Conservation (phyloP, 1,140 invertebrate genomes). For the Probaryconus sp. region DNA sequence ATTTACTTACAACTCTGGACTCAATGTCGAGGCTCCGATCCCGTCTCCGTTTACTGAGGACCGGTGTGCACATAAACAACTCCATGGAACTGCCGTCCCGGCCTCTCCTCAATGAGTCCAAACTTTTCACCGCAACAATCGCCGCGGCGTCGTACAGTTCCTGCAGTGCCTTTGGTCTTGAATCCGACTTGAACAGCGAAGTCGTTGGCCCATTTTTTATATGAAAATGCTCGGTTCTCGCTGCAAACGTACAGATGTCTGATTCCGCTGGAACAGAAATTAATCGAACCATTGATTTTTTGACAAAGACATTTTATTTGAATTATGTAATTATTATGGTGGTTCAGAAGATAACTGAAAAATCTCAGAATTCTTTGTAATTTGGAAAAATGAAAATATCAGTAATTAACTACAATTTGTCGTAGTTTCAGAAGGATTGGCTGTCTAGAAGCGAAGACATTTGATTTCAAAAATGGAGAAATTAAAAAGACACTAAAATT, state of each 20-base stretch:
- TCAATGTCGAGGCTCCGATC: conserved; percentile 90
- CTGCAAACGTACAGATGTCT: conserved; percentile 89
- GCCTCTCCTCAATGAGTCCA: conserved; percentile 79
- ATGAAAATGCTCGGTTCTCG: conserved; percentile 85
- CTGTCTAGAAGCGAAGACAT: no score
- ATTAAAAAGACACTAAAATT: no score
- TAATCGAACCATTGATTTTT: neutral
- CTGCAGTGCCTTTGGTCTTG: conserved; percentile 83
- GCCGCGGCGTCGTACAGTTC: conserved; percentile 86
- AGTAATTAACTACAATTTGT: no score
- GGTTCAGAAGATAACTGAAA: no score
- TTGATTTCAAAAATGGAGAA: no score
- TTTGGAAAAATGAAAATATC: no score
- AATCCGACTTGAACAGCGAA: conserved; percentile 84
- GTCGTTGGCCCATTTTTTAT: conserved; percentile 81
- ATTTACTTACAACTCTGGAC: conserved; percentile 87
- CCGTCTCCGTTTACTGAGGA: conserved; percentile 84
- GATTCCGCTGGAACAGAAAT: conserved; percentile 86
- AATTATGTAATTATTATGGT: no score
- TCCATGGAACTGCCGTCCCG: conserved; percentile 77
- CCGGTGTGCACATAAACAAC: conserved; percentile 87
- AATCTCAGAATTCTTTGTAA: no score
- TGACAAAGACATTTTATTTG: no score
- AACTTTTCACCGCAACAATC: conserved; percentile 77
- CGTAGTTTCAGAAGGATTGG: no score